Evolutionary conservation across 2,797 vertebrate species (phyloP), one percentile per base, ranked within the genome.

Genomic region (Tinamus major): DNA sequence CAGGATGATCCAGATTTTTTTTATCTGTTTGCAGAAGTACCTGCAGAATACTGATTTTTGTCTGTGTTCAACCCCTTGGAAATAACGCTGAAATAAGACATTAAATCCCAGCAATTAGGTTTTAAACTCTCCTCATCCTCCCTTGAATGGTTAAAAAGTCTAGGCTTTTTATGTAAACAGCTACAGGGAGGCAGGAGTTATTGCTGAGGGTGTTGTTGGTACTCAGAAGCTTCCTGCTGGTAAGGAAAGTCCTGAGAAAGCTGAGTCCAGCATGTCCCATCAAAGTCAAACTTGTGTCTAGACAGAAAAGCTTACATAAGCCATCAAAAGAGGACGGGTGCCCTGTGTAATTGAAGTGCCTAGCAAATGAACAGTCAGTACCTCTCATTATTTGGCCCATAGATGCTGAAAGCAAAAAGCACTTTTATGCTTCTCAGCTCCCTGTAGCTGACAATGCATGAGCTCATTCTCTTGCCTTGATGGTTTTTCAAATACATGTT

Each of bases 271-370:
- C 91, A 85, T 92, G 91, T 94, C 95, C 93, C 6, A 44, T 95
- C 90, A 91, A 88, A 93, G 91, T 94, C 83, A 64, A 92, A 92
- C 85, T 85, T 86, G 87, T 89, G 94, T 96, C 94, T 95, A 95
- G 92, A 95, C 79, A 5, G 81, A 81, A 92, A 82, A 70, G 71
- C 91, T 95, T 95, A 90, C 15, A 24, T 95, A 95, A 95, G 87
- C 93, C 93, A 94, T 81, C 75, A 59, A 70, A 90, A 94, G 89
- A 93, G 92, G 92, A 95, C 92, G 90, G 65, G 70, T 87, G 81
- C 84, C 91, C 95, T 95, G 92, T 95, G 91, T 95, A 96, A 95
- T 83, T 91, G 91, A 92, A 35, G 49, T 92, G 83, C 93, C 86
- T 69, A 87, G 87, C 83, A 95, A 89, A 90, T 58, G 89, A 91